Base-by-base conservation (phyloP, 2,797 vertebrate species). In the Gymnodraco acuticeps region DNA sequence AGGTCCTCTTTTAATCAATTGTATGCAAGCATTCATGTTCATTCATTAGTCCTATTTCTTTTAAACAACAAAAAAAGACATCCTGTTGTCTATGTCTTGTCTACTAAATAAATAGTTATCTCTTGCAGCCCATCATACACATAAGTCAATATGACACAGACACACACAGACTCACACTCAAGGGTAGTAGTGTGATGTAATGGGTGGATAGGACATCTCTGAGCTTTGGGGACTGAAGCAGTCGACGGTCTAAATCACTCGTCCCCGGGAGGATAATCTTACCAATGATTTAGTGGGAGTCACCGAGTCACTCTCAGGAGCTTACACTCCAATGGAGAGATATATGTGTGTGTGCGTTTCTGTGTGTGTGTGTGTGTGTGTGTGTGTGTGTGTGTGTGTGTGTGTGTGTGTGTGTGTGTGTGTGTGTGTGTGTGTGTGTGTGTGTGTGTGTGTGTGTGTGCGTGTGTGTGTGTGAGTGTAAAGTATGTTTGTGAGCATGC, bases 251-350 rank as follows among this genome's bases (percentile, higher is more conserved):
- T 87, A 84, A 89, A 89, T 90, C 81, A 86, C 64, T 81, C 84
- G 77, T 80, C 51, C 84, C 81, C 82, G 16, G 4, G 81, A 77
- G 85, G 76, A 87, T 87, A 84, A 91, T 90, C 84, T 80, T 81
- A 74, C 78, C 72, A 78, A 61, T 89, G 88, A 91, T 88, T 91
- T 87, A 88, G 65, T 75, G 77, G 81, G 71, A 85, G 82, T 84
- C 77, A 70, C 70, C 2, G 20, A 86, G 85, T 77, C 66, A 75
- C 73, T 83, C 69, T 74, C 56, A 65, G 68, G 31, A 70, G 75
- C 77, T 86, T 88, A 83, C 73, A 74, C 73, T 82, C 78, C 69
- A 80, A 16, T 70, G 78, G 69, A 82, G 69, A 68, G 70, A 77
- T 82, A 71, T 84, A 81, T 82, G 23, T 27, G 46, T n/a, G n/a